Evolutionary conservation across 2,797 vertebrate species (phyloP), one percentile per base, ranked within the genome.

Genomic region (Anisognathus igniventris): DNA sequence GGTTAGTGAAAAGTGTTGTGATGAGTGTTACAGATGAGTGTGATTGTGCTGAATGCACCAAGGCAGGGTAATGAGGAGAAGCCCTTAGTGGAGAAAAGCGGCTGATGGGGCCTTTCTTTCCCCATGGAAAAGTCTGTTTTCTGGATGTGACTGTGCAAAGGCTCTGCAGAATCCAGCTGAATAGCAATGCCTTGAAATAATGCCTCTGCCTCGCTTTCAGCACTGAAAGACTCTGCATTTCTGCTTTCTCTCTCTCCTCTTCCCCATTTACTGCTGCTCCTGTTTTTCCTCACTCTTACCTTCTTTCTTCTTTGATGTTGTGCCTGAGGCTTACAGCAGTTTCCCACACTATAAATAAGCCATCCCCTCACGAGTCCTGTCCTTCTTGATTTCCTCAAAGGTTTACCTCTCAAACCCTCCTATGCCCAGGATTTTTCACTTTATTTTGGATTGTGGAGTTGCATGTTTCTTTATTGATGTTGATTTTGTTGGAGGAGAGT

Each of bases 271-370:
- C 70, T 94, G 83, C 85, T 84, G 90, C 80, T 96, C 79, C 93
- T 96, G 90, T 22, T 90, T 94, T 58, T 66, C 56, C 70, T 93
- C 90, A 40, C 86, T 86, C 92, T 79, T 92, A 51, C 93, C 86
- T 92, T 93, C 79, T 92, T 93, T 90, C 57, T 88, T 92, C 92
- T 93, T 95, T 94, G 90, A 88, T 93, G 86, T 91, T 78, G 73
- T 93, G 86, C 95, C 92, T 64, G 66, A 92, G 93, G 90, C 93
- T 90, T 70, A 24, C 79, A 86, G 86, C 79, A 72, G 70, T 92
- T 95, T 92, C 88, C 94, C 94, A 93, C 90, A 83, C 73, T 90
- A 74, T 83, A 82, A 92, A 91, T 92, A 80, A 91, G 39, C 73
- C 47, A 3, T 47, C 68, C 58, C 61, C 42, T 80, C 68, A 2